These are phyloP conservation scores for Trachymyrmex cornetzi DNA, from an alignment of 1,140 invertebrate species.

Conservation along the genomic window DNA sequence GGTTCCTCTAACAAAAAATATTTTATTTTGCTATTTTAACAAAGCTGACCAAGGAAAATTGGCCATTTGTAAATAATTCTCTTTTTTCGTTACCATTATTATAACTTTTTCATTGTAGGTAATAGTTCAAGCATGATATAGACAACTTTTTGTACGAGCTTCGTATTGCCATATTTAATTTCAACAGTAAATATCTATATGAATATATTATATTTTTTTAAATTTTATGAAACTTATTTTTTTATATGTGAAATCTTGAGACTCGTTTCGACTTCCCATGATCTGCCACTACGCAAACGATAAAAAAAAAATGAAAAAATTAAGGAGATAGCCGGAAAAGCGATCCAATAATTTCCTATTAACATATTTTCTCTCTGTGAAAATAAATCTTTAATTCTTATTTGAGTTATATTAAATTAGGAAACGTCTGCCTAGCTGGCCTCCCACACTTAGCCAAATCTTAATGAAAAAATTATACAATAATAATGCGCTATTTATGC, in stretches of 20 bases:
- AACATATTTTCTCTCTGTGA: background rate
- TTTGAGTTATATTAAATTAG: background rate
- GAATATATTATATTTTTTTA: background rate
- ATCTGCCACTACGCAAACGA: conserved; percentile 6
- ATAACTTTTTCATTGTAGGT: too few relatives aligned
- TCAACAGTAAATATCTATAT: background rate
- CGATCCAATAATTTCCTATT: conserved; percentile 12
- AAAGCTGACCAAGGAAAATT: too few relatives aligned
- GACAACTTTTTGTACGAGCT: background rate
- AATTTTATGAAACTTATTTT: too few relatives aligned
- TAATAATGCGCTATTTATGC: too few relatives aligned
- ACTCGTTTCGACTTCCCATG: background rate
- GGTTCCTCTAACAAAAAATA: too few relatives aligned
- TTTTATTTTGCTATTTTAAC: too few relatives aligned
- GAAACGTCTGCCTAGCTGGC: too few relatives aligned
- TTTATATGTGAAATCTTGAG: conserved; percentile 14
- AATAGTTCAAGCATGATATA: background rate
- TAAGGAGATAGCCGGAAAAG: conserved; percentile 63
- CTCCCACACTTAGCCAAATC: too few relatives aligned
- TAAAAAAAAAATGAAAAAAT: conserved; percentile 65
- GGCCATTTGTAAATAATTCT: too few relatives aligned
- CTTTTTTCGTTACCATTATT: too few relatives aligned
- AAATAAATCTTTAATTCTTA: conserved; percentile 2
- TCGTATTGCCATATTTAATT: conserved; percentile 2
- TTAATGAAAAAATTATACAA: too few relatives aligned